Percentiles rank a stretch among this genome's conserved stretches.
Conservation (phyloP, 23 tunicate species). For the Oikopleura dioica region DNA sequence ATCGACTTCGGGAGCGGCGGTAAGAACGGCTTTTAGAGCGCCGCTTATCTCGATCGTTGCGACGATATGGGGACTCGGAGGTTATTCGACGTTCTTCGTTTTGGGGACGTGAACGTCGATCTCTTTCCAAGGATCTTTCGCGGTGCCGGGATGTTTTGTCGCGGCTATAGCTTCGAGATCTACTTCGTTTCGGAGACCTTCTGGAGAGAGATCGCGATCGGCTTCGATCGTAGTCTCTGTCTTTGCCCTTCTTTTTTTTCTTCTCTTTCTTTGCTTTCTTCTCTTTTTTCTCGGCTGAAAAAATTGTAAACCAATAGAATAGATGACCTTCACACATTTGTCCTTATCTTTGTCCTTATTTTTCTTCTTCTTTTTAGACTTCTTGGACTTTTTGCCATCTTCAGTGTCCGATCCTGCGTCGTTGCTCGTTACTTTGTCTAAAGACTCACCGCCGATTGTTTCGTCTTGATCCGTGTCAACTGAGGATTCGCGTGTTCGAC, state of each 20-base stretch:
- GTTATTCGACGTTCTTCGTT: too few relatives aligned
- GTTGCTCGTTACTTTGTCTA: neutral
- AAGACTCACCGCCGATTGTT: neutral
- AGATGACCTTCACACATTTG: too few relatives aligned
- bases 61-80: too few relatives aligned
- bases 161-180: too few relatives aligned
- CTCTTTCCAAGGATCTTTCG: too few relatives aligned
- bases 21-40: too few relatives aligned
- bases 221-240: neutral
- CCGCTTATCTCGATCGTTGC: too few relatives aligned
- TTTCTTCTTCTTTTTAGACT: conserved; percentile 8
- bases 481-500: neutral
- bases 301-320: neutral
- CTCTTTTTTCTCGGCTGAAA: neutral
- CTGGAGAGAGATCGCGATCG: too few relatives aligned
- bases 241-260: neutral
- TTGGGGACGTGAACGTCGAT: too few relatives aligned
- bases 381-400: neutral
- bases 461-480: neutral
- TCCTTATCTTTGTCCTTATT: neutral
- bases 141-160: too few relatives aligned
- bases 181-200: too few relatives aligned
- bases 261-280: neutral
- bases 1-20: too few relatives aligned
- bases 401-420: neutral